Percentiles rank a stretch among this genome's conserved stretches.
Conservation (phyloP, 1,140 invertebrate species). For the Heliconius hermathena region DNA sequence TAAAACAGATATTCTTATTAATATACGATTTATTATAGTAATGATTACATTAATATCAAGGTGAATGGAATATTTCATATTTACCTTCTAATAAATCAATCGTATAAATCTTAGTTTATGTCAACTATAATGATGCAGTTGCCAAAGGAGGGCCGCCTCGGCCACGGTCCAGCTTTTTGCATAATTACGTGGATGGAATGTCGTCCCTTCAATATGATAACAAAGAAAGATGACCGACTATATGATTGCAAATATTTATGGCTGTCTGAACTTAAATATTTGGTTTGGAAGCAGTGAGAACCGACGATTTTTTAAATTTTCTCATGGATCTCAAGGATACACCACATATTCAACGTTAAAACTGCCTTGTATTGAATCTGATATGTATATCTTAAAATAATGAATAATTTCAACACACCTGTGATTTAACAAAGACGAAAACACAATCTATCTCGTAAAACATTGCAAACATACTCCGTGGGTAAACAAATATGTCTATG, state of each 20-base stretch:
- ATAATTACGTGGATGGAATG: constrained; percentile 78
- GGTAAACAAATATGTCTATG: constrained; percentile 72
- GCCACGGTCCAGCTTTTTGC: constrained; percentile 76
- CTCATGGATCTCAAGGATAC: constrained; percentile 23
- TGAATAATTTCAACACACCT: constrained; percentile 38
- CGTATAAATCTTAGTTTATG: constrained; percentile 78
- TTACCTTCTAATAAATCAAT: constrained; percentile 74
- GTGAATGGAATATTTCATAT: constrained; percentile 69
- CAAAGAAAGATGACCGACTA: constrained; percentile 77
- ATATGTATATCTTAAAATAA: constrained; percentile 2
- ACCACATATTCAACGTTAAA: not conserved
- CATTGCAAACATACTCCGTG: constrained; percentile 58
- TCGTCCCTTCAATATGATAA: constrained; percentile 77
- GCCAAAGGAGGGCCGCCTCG: constrained; percentile 74
- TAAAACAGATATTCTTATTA: constrained; percentile 28
- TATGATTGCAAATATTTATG: constrained; percentile 75
- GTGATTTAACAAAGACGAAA: constrained; percentile 44
- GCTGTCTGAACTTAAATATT: constrained; percentile 48
- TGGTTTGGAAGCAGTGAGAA: constrained; percentile 55
- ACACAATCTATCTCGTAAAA: constrained; percentile 58
- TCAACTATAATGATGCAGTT: constrained; percentile 77
- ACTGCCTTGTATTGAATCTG: not conserved
- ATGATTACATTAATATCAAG: constrained; percentile 47
- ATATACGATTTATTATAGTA: constrained; percentile 46
- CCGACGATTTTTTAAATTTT: constrained; percentile 28